A percentile compares a stretch with the other conserved stretches of the same genome.
Conservation (phyloP, 2,888 invertebrate species). For the Phalera bucephala region DNA sequence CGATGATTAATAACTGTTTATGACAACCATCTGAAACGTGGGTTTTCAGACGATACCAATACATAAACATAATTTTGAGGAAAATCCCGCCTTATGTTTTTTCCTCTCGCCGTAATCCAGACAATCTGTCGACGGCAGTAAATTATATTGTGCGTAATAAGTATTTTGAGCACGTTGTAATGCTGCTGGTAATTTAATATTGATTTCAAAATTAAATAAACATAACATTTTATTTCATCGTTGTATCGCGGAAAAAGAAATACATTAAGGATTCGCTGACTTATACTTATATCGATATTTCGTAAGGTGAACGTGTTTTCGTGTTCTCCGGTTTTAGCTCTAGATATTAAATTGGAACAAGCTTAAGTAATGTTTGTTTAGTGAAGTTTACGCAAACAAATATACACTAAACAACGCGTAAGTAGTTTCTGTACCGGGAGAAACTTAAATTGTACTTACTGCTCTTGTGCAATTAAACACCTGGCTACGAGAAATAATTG, state of each 20-base stretch:
- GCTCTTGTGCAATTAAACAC: slow-evolving; percentile 1
- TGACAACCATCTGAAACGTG: slow-evolving; percentile 62
- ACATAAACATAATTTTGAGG: slow-evolving; percentile 30
- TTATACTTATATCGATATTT: no score
- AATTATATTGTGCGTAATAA: slow-evolving; percentile 22
- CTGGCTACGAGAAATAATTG: not conserved
- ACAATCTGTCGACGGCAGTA: slow-evolving; percentile 36
- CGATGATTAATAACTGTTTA: slow-evolving; percentile 74
- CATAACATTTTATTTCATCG: not conserved
- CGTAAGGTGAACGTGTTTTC: no score
- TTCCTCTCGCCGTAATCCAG: slow-evolving; percentile 32
- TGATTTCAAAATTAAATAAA: not conserved
- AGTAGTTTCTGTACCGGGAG: not conserved
- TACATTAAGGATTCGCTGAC: no score
- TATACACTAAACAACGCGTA: not conserved
- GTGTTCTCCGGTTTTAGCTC: no score
- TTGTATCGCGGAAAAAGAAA: no score
- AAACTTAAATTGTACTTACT: slow-evolving; percentile 1
- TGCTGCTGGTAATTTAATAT: slow-evolving; percentile 19
- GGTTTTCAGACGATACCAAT: slow-evolving; percentile 40
- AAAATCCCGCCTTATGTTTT: slow-evolving; percentile 21
- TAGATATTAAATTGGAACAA: no score
- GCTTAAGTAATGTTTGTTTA: not conserved
- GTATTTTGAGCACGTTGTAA: slow-evolving; percentile 26
- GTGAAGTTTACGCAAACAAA: not conserved